Evolutionary conservation across 2,797 vertebrate species (phyloP).

Genomic region (Yasuhikotakia modesta): DNA sequence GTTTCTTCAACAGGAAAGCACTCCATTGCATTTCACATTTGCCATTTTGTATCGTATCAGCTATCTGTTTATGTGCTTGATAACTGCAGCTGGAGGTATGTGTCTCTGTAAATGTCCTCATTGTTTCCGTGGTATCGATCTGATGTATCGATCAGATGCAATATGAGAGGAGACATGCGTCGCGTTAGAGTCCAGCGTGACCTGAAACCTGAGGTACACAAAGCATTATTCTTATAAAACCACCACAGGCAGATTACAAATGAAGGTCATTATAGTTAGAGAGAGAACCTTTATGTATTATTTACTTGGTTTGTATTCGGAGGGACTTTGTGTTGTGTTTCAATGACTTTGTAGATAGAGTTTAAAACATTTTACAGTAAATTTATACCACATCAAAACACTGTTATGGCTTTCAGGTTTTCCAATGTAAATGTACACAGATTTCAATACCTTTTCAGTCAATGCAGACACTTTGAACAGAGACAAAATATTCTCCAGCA

Average conservation of each 20-base stretch:
- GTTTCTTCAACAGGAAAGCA: slow-evolving; percentile 1
- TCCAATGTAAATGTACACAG: background rate
- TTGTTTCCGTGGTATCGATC: slow-evolving; percentile 58
- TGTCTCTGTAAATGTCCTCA: slow-evolving; percentile 56
- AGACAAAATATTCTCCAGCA: slow-evolving; percentile 12
- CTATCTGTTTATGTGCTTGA: slow-evolving; percentile 62
- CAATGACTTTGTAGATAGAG: background rate
- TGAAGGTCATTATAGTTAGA: slow-evolving; percentile 59
- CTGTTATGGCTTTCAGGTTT: background rate
- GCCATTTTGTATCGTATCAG: slow-evolving; percentile 47
- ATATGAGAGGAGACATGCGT: slow-evolving; percentile 53
- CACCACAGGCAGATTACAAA: slow-evolving; percentile 54
- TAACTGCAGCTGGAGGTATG: slow-evolving; percentile 48
- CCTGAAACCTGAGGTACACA: slow-evolving; percentile 54
- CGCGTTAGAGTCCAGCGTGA: slow-evolving; percentile 52
- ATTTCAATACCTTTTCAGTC: background rate
- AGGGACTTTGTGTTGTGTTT: background rate
- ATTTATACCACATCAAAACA: background rate
- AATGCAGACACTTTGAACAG: background rate
- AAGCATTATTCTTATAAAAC: slow-evolving; percentile 56
- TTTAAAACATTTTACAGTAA: background rate
- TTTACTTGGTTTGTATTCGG: background rate
- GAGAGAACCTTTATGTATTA: background rate
- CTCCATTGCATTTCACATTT: slow-evolving; percentile 34
- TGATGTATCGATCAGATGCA: slow-evolving; percentile 59